Conservation (phyloP, 1,140 invertebrate species). For the Octopus sinensis region DNA sequence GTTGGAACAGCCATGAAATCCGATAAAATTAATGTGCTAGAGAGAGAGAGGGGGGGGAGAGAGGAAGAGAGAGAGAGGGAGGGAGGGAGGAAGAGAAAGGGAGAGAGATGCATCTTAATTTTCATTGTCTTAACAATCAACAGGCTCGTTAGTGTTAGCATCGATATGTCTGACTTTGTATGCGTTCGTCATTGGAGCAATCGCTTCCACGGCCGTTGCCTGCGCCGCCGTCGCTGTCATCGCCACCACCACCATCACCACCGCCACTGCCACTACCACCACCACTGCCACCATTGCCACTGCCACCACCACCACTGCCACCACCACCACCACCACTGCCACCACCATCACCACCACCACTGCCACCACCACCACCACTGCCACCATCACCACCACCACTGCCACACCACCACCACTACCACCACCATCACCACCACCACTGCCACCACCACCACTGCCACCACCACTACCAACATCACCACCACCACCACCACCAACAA, state of each 20-base stretch:
- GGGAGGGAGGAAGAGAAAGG: not conserved
- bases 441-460: conserved; percentile 8
- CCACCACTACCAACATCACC: no score
- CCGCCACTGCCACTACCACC: not conserved
- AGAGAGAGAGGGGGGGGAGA: no score
- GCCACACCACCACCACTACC: no score
- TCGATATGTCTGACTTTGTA: not conserved
- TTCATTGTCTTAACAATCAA: not conserved
- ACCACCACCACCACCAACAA: no score
- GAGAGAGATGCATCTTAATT: not conserved
- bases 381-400: conserved; percentile 9
- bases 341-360: not conserved
- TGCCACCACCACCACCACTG: not conserved
- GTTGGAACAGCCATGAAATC: no score
- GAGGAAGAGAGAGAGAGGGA: no score
- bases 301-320: not conserved
- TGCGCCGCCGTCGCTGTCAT: not conserved
- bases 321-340: not conserved
- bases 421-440: conserved; percentile 1
- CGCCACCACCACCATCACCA: conserved; percentile 3
- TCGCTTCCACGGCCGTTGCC: not conserved
- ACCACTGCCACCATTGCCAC: conserved; percentile 2
- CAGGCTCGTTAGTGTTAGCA: conserved; percentile 4
- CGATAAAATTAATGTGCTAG: no score
- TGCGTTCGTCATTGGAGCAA: not conserved